Base-by-base conservation (phyloP, 2,797 vertebrate genomes). In the Chelidonichthys spinosus region DNA sequence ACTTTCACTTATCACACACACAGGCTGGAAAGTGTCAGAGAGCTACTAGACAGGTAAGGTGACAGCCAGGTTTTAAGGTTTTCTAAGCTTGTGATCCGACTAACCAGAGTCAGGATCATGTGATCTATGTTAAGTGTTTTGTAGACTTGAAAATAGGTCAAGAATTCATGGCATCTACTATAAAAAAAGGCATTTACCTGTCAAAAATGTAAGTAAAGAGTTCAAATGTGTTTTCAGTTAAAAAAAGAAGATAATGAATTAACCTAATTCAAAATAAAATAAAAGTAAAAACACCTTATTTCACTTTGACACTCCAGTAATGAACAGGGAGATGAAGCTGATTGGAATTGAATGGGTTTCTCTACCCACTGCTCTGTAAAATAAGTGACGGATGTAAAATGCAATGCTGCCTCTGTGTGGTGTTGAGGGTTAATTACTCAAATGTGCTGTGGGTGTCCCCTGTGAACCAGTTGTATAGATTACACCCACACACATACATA, bases 371-470 rank as follows among this genome's bases (percentile, higher is more conserved):
- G 8, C 56, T 3, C 2, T 63, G 4, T 54, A 54, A 43, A 42
- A 44, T 37, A 53, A 79, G 59, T 50, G 60, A 52, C 4, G 4
- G 44, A 79, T 86, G 66, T 70, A 64, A 76, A 84, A 91, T 54
- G 63, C 92, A 92, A 92, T 88, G 78, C 91, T 92, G 91, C 92
- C 91, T 87, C 92, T 86, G 61, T 92, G 92, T 91, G 92, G 92
- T 89, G 85, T 80, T 67, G 35, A 62, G 47, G 59, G 79, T 76
- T 85, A 90, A 89, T 85, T 88, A 84, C 86, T 88, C 75, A 75
- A 52, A 82, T 43, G 46, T 69, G 58, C 63, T 63, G 18, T 6
- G 66, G 39, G 6, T 47, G 11, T 68, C 73, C 50, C 63, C 18
- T 56, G 79, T 35, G 68, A 81, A 36, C 63, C 1, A 63, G 2